Conservation (phyloP, 2,797 vertebrate genomes). For the Tympanoctomys barrerae region DNA sequence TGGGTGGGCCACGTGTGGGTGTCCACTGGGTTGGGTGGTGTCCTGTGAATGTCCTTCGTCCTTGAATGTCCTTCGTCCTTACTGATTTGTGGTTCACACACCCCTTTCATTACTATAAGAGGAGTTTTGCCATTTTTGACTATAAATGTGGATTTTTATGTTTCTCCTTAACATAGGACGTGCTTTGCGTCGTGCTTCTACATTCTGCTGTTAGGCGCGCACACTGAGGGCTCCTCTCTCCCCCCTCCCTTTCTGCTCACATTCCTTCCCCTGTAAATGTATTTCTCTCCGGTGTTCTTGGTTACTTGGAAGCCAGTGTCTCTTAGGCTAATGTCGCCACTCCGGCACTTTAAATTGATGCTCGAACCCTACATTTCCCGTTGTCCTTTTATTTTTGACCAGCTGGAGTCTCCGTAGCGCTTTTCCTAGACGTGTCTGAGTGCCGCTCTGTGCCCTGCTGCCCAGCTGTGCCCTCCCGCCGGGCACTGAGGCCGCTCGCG, state of each 20-base stretch:
- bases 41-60: too few species aligned
- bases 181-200: neutral
- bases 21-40: neutral
- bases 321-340: neutral
- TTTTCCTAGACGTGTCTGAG: neutral
- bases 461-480: neutral
- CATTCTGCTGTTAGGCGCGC: neutral
- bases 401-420: neutral
- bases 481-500: neutral
- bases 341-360: neutral
- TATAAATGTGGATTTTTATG: neutral
- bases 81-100: too few species aligned
- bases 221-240: neutral
- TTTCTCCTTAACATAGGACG: neutral
- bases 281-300: accelerated
- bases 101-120: too few species aligned
- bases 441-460: neutral
- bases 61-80: too few species aligned
- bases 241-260: neutral
- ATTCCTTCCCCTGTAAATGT: neutral
- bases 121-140: neutral
- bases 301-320: neutral
- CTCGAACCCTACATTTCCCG: neutral
- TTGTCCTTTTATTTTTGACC: neutral
- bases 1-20: too few species aligned